Percentiles rank a stretch among this genome's conserved stretches.
These are phyloP conservation scores for Pollenia angustigena DNA, from an alignment of 2,888 invertebrate species.

Conservation along the genomic window DNA sequence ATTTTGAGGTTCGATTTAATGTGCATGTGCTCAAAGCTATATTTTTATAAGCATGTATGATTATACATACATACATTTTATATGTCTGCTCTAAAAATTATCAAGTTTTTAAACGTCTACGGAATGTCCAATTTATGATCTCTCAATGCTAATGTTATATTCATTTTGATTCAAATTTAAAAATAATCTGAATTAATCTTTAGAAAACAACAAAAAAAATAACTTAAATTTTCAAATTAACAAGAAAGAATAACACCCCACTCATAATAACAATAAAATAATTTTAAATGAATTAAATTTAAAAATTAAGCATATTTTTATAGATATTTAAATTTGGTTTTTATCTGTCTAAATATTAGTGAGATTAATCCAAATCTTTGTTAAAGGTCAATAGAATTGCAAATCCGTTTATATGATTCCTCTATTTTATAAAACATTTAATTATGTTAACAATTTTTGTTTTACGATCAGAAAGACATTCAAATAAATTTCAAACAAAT, in stretches of 20 bases:
- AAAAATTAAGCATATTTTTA: background rate
- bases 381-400: slow-evolving; percentile 13
- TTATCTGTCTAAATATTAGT: background rate
- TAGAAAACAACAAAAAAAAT: background rate
- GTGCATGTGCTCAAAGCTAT: background rate
- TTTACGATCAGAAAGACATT: background rate
- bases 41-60: background rate
- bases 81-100: background rate
- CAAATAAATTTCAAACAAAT: slow-evolving; percentile 22
- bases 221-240: background rate
- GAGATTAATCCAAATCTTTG: background rate
- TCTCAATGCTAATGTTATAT: slow-evolving; percentile 12
- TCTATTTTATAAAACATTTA: background rate
- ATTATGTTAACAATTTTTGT: background rate
- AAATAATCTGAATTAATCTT: background rate
- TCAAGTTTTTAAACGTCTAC: background rate
- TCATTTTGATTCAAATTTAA: slow-evolving; percentile 22
- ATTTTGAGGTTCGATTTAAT: too few relatives aligned
- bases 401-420: slow-evolving; percentile 19
- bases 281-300: background rate
- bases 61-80: background rate
- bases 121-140: background rate
- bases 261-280: slow-evolving; percentile 19
- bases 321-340: background rate
- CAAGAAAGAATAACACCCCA: background rate